phyloP scores from a whole-genome alignment of 1,140 invertebrate genomes.

The Glomeris maerens region DNA sequence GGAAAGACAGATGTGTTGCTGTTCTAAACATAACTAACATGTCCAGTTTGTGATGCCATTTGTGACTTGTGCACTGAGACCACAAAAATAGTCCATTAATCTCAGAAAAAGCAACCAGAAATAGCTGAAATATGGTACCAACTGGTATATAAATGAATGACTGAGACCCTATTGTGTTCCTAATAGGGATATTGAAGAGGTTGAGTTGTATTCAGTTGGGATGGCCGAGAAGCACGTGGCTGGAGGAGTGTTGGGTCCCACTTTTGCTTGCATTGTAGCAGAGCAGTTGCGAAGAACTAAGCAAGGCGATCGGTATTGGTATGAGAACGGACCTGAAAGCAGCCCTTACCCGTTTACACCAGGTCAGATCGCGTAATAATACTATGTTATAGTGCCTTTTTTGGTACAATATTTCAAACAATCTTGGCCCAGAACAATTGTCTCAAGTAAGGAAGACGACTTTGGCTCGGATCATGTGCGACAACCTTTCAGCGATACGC shows the following conservation, averaged over 20 bases:
- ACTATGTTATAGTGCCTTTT: too few species aligned
- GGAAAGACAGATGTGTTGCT: too few species aligned
- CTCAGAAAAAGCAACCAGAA: too few species aligned
- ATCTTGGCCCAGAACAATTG: slow-evolving; percentile 42
- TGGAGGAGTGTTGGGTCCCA: slow-evolving; percentile 41
- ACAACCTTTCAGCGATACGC: too few species aligned
- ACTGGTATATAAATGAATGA: slow-evolving; percentile 9
- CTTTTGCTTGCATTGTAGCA: slow-evolving; percentile 42
- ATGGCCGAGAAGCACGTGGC: slow-evolving; percentile 36
- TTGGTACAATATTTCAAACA: too few species aligned
- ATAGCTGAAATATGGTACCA: not conserved
- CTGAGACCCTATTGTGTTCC: not conserved
- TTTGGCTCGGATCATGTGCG: slow-evolving; percentile 40
- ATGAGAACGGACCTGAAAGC: slow-evolving; percentile 21
- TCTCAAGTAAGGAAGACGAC: slow-evolving; percentile 38
- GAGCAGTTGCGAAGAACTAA: slow-evolving; percentile 42
- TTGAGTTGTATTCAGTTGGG: slow-evolving; percentile 44
- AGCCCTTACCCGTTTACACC: slow-evolving; percentile 20
- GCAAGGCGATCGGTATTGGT: slow-evolving; percentile 40
- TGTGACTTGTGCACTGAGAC: too few species aligned
- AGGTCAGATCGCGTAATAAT: slow-evolving; percentile 16
- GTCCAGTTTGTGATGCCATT: too few species aligned
- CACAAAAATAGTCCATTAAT: too few species aligned
- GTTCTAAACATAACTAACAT: too few species aligned
- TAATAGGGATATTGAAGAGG: slow-evolving; percentile 24